A percentile compares a stretch with the other conserved stretches of the same genome.
phyloP scores from a whole-genome alignment of 2,797 vertebrate species.

The Eulemur albifrons region DNA sequence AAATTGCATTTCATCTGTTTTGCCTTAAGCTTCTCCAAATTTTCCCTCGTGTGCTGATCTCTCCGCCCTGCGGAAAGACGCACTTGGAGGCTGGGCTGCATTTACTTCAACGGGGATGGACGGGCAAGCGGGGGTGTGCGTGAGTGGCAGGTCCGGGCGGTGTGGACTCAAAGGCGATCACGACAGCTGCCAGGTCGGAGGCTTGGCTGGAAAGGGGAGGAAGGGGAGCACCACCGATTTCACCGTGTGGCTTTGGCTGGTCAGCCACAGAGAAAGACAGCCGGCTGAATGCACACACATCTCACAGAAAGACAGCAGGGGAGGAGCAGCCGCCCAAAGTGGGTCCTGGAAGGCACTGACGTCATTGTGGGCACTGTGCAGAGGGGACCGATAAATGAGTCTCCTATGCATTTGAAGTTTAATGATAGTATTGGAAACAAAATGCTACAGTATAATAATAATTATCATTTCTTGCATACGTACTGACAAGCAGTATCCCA shows the following conservation, averaged over 20 bases:
- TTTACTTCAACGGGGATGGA: not conserved
- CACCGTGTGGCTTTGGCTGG: not conserved
- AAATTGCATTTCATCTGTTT: not conserved
- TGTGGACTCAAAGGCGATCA: not conserved
- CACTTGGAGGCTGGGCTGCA: not conserved
- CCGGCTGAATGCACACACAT: too few relatives aligned
- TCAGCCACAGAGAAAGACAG: not conserved
- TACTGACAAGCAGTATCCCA: too few relatives aligned
- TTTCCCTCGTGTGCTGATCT: not conserved
- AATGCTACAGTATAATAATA: not conserved
- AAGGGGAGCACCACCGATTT: not conserved
- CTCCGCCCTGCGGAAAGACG: not conserved
- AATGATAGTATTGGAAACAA: not conserved
- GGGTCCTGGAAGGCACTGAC: not conserved
- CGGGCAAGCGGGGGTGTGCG: accelerated
- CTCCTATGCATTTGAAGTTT: too few relatives aligned
- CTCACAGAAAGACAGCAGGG: not conserved
- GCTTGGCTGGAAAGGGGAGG: not conserved
- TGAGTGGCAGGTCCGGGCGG: accelerated
- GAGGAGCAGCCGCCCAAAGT: too few relatives aligned
- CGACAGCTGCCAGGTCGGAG: not conserved
- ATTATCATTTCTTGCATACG: not conserved
- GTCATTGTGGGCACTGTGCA: accelerated
- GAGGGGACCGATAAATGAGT: accelerated
- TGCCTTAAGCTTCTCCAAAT: not conserved